Conservation (phyloP, 2,888 invertebrate genomes). For the Thelaira solivaga region DNA sequence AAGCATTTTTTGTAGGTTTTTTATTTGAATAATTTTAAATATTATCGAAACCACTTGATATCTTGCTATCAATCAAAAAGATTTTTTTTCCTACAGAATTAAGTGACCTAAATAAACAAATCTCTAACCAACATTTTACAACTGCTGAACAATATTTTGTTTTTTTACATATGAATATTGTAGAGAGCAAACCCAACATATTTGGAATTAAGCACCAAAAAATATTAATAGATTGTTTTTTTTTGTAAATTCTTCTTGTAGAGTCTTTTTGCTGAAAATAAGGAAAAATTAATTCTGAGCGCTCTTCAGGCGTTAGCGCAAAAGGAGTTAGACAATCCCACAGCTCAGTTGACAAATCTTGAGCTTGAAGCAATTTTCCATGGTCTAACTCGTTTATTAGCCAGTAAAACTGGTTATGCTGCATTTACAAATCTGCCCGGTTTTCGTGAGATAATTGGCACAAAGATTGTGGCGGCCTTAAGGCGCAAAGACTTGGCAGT, state of each 20-base stretch:
- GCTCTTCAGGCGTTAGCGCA: constrained; percentile 91
- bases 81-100: too few species aligned
- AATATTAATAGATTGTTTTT: too few species aligned
- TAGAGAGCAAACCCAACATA: not conserved
- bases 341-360: constrained; percentile 80
- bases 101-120: too few species aligned
- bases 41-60: too few species aligned
- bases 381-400: constrained; percentile 92
- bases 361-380: constrained; percentile 97
- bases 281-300: constrained; percentile 95
- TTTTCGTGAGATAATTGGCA: constrained; percentile 97
- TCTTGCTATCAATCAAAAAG: too few species aligned
- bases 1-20: too few species aligned
- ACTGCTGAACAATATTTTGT: too few species aligned
- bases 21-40: too few species aligned
- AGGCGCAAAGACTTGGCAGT: constrained; percentile 92
- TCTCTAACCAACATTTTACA: too few species aligned
- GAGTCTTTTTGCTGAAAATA: constrained; percentile 98
- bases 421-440: constrained; percentile 94
- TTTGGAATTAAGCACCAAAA: not conserved
- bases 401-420: constrained; percentile 98
- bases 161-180: too few species aligned
- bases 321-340: constrained; percentile 82
- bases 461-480: constrained; percentile 92
- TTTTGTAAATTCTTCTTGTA: constrained; percentile 74